Evolutionary conservation across 2,888 invertebrate species (phyloP), one percentile per base, ranked within the genome.

Genomic region (Eristalis tenax): DNA sequence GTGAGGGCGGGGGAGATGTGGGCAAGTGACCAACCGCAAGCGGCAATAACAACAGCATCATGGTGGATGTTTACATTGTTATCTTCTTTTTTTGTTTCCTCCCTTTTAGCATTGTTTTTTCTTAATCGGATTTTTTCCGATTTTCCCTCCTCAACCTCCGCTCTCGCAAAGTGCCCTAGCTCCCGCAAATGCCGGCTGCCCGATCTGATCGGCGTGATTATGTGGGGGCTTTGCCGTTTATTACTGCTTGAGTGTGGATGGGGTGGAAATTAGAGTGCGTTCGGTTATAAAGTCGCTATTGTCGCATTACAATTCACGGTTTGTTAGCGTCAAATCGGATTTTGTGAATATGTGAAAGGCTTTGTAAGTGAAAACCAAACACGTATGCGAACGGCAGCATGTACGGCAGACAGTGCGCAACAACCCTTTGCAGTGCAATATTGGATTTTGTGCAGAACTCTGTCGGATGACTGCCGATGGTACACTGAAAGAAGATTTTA

Each of bases 1-100:
- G 28, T 43, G 50, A 15, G 59, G 50, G 22, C 15, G 32, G 59
- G 26, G 18, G 22, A 26, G 32, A 22, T 23, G 50, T 50, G 79
- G 64, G 18, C 50, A 73, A 73, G 59, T 74, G 85, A 75, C 78
- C 70, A 78, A 65, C 65, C 75, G 57, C 66, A 80, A 84, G 38
- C 28, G 50, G 43, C 65, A 57, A 40, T 40, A 68, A 76, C 69
- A 78, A 66, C 32, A 75, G 50, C 50, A 50, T 64, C 66, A 66
- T 40, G 75, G 78, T 77, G 15, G 70, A 65, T 83, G 76, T 68
- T 87, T 87, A 80, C 76, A 83, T 73, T 80, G 76, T 80, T 77
- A 40, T 77, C 63, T 61, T 56, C 32, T 22, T 73, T 73, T 68
- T 43, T 61, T 15, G 4, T n/a, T 57, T 64, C 5, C 26, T 57